Evolutionary conservation across 2,888 invertebrate genomes (phyloP).

Genomic region (Pyrocoelia pectoralis): DNA sequence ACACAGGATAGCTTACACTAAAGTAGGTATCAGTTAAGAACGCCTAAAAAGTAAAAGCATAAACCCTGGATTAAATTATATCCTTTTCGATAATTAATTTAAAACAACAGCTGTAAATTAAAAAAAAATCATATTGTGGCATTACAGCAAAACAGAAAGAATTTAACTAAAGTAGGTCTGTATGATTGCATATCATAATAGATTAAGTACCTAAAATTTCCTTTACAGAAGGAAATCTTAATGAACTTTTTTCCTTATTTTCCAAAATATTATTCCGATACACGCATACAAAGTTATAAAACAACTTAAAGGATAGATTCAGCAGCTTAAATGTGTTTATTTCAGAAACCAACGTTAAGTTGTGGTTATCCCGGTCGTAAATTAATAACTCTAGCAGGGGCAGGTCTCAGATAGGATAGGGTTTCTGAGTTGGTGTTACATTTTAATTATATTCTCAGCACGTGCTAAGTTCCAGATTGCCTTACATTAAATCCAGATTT

Average conservation of each 20-base stretch:
- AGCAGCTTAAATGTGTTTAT: slow-evolving; percentile 32
- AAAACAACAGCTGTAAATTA: too few species aligned
- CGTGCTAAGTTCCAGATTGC: slow-evolving; percentile 36
- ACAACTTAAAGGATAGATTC: slow-evolving; percentile 18
- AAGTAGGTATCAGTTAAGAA: too few species aligned
- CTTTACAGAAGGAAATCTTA: neutral
- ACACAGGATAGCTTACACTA: too few species aligned
- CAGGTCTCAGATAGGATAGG: slow-evolving; percentile 34
- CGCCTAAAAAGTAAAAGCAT: too few species aligned
- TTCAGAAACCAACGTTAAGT: slow-evolving; percentile 32
- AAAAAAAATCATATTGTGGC: too few species aligned
- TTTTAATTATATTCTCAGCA: slow-evolving; percentile 38
- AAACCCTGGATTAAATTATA: too few species aligned
- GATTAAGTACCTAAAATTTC: too few species aligned
- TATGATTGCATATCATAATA: too few species aligned
- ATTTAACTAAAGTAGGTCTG: too few species aligned
- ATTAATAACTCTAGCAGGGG: slow-evolving; percentile 34
- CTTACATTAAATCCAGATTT: slow-evolving; percentile 21
- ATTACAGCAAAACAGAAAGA: too few species aligned
- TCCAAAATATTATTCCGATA: slow-evolving; percentile 12
- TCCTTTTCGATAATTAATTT: too few species aligned
- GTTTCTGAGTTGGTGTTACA: slow-evolving; percentile 33
- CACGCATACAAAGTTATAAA: slow-evolving; percentile 18
- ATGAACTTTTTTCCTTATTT: neutral
- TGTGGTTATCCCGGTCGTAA: slow-evolving; percentile 28